Evolutionary conservation across 2,797 vertebrate species (phyloP), one percentile per base, ranked within the genome.

Genomic region (Ceryle rudis): DNA sequence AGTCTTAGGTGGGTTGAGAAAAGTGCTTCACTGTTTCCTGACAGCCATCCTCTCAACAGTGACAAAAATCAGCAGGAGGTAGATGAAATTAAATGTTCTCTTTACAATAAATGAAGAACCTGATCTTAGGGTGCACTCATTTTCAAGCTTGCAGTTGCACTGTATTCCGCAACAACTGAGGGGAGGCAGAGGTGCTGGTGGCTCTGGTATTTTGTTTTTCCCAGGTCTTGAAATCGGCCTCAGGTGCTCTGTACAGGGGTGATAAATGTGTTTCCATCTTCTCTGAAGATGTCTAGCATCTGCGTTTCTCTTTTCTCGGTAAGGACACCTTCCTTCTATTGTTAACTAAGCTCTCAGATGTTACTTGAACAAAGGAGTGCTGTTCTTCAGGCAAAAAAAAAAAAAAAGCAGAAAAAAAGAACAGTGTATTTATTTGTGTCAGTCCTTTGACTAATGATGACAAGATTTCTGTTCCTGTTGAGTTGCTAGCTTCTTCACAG

Each of bases 381-480:
- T 84, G 58, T 58, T 94, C 62, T 84, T 84, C 39, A 37, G 0
- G 14, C n/a, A 73, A 70, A n/a, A 75, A 90, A 84, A 37, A 37
- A 37, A 37, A 41, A 16, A 16, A 15, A 51, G 2, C 20, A 65
- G 33, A 49, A 81, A 78, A 46, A 81, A 41, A 41, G 41, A 41
- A 39, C 31, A 28, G 17, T 0, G 4, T 84, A 72, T 95, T 91
- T 84, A 57, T 96, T 81, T 10, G 21, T 58, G 58, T 79, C 73
- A 92, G 70, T 83, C n/a, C 58, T 86, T 79, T 75, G 80, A 93
- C 74, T 89, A 82, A 80, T 22, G 60, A 66, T 62, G 80, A 90
- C 79, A 79, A 86, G 79, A 70, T 66, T 95, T 90, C 85, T 93
- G 51, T 62, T 95, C 65, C 78, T 75, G 55, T 79, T 67, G 37